Conservation (phyloP, 2,888 invertebrate genomes). For the Latrodectus hesperus region DNA sequence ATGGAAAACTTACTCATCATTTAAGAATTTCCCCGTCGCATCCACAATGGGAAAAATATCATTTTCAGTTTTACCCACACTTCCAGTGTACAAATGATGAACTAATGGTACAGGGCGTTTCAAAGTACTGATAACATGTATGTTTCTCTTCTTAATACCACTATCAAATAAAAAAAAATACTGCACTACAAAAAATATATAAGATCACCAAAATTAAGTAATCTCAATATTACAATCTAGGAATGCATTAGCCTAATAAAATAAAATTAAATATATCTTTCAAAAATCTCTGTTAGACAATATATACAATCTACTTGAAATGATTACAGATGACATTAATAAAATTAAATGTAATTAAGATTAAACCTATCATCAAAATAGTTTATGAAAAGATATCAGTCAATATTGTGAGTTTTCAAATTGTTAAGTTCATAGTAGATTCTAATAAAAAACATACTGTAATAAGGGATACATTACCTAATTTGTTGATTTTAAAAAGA, state of each 20-base stretch:
- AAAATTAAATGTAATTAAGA: background rate
- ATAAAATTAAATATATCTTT: background rate
- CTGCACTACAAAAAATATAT: background rate
- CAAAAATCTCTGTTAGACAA: background rate
- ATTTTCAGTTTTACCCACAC: slow-evolving; percentile 80
- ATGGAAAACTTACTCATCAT: slow-evolving; percentile 77
- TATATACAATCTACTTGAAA: background rate
- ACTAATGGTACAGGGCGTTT: slow-evolving; percentile 96
- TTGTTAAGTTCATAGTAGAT: too few species aligned
- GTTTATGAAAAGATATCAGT: too few species aligned
- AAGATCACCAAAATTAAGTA: background rate
- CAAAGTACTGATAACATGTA: slow-evolving; percentile 92
- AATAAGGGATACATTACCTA: too few species aligned
- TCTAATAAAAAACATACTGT: too few species aligned
- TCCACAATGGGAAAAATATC: slow-evolving; percentile 88
- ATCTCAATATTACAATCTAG: background rate
- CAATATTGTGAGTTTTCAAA: too few species aligned
- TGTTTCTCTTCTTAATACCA: slow-evolving; percentile 82
- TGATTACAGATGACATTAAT: background rate
- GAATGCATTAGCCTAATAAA: background rate
- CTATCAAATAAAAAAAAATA: slow-evolving; percentile 72
- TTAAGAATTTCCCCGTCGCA: slow-evolving; percentile 83
- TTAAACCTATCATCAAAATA: too few species aligned
- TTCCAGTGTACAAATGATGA: slow-evolving; percentile 91
- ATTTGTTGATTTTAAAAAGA: too few species aligned